Base-by-base conservation (phyloP, 2,888 invertebrate species). In the Phortica magna region DNA sequence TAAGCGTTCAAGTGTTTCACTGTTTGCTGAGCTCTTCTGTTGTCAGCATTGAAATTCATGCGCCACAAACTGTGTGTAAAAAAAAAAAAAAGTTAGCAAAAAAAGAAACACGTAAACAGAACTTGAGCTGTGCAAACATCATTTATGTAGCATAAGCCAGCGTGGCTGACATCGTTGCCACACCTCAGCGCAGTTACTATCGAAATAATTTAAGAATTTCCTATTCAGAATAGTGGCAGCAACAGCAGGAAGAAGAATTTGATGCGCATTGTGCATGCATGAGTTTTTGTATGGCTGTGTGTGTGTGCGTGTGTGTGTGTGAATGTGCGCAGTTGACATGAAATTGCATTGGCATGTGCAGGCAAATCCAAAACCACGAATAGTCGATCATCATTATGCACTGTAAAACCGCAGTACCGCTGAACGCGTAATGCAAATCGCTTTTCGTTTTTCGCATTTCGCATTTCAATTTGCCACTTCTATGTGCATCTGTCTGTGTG, bases 121-220 rank as follows among this genome's bases (percentile, higher is more conserved):
- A 77, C 79, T 76, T 74, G 73, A 79, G 75, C 82, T 80, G 76
- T 77, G 78, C 81, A 88, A 88, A 85, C 83, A 87, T 81, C 82
- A 80, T 82, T 84, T 84, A 77, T 83, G 78, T 80, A 41, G 12
- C 59, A 41, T 68, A 48, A 74, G 68, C 42, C 31, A 43, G 42
- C 10, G 6, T 57, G 73, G 59, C 6, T 73, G 22, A 10, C 7
- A 39, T 55, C 64, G n/a, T 39, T 7, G 76, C 75, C 72, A 72
- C 79, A 71, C 80, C 80, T 72, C 81, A 83, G 80, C 80, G 17
- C 19, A 22, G 1, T 22, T 17, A 10, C 22, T 17, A 1, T 80
- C 74, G 78, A 84, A 80, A 83, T 84, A 82, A 84, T 84, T 85
- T 82, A 75, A 81, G n/a, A 82, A 83, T 83, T 82, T 70, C 79